Percentiles rank a stretch among this genome's conserved stretches.
Conservation (phyloP, 2,113 vertebrate species). For the Capra hircus region DNA sequence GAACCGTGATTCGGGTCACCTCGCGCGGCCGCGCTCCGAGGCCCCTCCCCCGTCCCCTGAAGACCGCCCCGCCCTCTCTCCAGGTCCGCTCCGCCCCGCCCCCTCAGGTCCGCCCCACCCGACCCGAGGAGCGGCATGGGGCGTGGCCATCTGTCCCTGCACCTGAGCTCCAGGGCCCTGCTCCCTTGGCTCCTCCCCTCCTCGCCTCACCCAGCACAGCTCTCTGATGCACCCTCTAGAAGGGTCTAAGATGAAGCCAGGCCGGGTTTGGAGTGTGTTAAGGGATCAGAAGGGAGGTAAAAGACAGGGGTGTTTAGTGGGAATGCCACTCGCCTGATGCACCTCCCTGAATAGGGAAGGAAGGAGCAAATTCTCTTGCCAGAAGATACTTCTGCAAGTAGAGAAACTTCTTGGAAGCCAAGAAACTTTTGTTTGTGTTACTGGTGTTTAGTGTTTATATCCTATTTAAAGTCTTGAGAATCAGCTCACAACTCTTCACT, state of each 20-base stretch:
- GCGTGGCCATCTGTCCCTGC: rapidly evolving
- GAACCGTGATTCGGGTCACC: rapidly evolving
- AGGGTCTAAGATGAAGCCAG: neutral
- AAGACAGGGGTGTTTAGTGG: too few species aligned
- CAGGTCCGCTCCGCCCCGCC: neutral
- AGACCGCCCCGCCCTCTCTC: neutral
- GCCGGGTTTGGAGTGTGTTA: neutral
- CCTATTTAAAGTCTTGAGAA: neutral
- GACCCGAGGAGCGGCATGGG: neutral
- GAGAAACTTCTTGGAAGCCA: neutral
- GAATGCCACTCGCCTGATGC: neutral
- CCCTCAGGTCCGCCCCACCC: neutral
- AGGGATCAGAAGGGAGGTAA: neutral
- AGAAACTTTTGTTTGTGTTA: neutral
- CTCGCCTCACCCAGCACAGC: rapidly evolving
- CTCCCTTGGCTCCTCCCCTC: rapidly evolving
- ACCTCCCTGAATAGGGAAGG: neutral
- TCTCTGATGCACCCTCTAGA: rapidly evolving
- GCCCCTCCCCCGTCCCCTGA: neutral
- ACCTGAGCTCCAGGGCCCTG: neutral
- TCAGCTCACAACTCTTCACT: neutral
- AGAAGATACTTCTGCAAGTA: neutral
- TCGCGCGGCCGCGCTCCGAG: rapidly evolving
- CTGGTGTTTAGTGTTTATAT: neutral
- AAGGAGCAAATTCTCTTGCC: neutral